A percentile compares a stretch with the other conserved stretches of the same genome.
These are phyloP conservation scores for Agrochola circellaris DNA, from an alignment of 2,888 invertebrate species.

Conservation along the genomic window DNA sequence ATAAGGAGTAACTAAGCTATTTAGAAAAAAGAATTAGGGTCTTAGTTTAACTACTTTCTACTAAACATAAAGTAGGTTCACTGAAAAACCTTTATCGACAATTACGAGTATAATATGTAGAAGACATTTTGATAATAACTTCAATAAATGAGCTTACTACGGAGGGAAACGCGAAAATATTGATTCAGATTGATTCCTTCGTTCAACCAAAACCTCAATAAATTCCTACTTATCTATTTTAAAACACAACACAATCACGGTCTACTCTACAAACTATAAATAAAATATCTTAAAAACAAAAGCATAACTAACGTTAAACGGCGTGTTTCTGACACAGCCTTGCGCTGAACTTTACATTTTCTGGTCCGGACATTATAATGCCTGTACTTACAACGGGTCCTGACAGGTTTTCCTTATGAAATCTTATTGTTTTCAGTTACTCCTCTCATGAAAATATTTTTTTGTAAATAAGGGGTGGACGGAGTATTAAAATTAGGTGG, in stretches of 20 bases:
- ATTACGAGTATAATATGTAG: not conserved
- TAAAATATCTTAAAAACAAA: slow-evolving; percentile 20
- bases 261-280: not conserved
- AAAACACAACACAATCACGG: not conserved
- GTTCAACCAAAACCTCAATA: not conserved
- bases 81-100: not conserved
- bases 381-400: slow-evolving; percentile 27
- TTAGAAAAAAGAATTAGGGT: too few relatives aligned
- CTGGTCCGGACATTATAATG: slow-evolving; percentile 46
- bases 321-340: slow-evolving; percentile 29
- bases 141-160: not conserved
- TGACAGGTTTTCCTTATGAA: slow-evolving; percentile 30
- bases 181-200: not conserved
- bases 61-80: too few relatives aligned
- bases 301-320: not conserved
- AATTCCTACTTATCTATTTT: not conserved
- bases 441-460: slow-evolving; percentile 21
- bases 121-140: not conserved
- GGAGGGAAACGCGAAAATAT: not conserved
- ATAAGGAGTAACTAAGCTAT: too few relatives aligned
- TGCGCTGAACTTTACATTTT: slow-evolving; percentile 9
- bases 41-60: too few relatives aligned
- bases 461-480: not conserved
- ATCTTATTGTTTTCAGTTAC: slow-evolving; percentile 45
- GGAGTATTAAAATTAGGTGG: too few relatives aligned